Evolutionary conservation across 2,113 vertebrate genomes (phyloP), one percentile per base, ranked within the genome.

Genomic region (Propithecus coquereli): DNA sequence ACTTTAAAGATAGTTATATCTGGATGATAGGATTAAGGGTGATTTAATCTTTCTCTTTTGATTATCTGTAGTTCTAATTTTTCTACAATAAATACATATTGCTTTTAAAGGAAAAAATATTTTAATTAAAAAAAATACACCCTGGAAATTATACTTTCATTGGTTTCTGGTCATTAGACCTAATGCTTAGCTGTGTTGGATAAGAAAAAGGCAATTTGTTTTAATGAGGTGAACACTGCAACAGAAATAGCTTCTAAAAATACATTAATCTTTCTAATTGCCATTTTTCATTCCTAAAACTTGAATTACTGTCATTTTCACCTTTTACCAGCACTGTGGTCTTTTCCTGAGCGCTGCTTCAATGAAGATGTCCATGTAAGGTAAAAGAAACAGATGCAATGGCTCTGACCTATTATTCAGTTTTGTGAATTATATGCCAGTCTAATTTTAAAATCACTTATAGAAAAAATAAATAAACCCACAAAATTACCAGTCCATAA

Each of bases 361-460:
- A 73, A 84, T 9, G 9, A 91, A 74, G 87, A 83, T 71, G 57
- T 16, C 45, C 57, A 66, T 10, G 2, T 74, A 93, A 82, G 40
- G 18, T 8, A 84, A 93, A 73, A 71, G 14, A 68, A 94, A 73
- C 22, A 65, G 92, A 87, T 27, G 40, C 18, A 87, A 70, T 87
- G 81, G 34, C 94, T 95, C 73, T 91, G 45, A 57, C 27, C 30
- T 86, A 43, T 68, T 83, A 79, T 61, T 81, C 52, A 94, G 57
- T 66, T 87, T 91, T 57, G 52, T 87, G 37, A 94, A 73, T 81
- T 85, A 68, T 71, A 52, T 37, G 66, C 30, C 52, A 86, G 61
- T 34, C 17, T 74, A 68, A 91, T 93, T 92, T 93, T 57, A 71
- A 92, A 97, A 95, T 71, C 57, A 94, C 54, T 87, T 77, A 34